These are phyloP conservation scores for Microvelia longipes DNA, from an alignment of 1,140 invertebrate species.

Conservation along the genomic window DNA sequence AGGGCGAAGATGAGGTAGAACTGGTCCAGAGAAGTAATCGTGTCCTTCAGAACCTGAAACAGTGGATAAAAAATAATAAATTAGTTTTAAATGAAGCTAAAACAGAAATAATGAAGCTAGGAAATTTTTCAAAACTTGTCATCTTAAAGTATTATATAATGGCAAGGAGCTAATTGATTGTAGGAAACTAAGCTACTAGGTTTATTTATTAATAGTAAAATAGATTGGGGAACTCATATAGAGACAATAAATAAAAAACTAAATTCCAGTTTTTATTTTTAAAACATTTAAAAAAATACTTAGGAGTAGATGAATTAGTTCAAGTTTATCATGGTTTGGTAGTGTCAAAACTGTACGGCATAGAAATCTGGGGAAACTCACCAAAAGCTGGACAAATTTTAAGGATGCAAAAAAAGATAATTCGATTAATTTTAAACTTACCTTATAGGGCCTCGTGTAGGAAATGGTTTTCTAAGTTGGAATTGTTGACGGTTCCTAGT, in stretches of 20 bases:
- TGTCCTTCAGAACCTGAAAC: neutral
- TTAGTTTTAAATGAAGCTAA: neutral
- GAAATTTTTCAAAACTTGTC: neutral
- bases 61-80: neutral
- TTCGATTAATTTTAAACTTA: neutral
- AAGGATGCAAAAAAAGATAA: neutral
- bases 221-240: neutral
- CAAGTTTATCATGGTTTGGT: neutral
- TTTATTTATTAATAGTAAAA: neutral
- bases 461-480: neutral
- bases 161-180: neutral
- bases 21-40: neutral
- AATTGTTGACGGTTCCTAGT: neutral
- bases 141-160: neutral
- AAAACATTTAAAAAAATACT: neutral
- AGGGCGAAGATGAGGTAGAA: neutral
- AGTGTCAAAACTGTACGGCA: neutral
- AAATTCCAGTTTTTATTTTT: neutral
- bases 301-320: neutral
- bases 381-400: neutral
- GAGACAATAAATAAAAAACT: neutral
- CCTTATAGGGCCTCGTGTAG: neutral
- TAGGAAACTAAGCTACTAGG: neutral
- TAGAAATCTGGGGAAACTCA: neutral
- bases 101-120: neutral